Conservation (phyloP, 2,888 invertebrate genomes). For the Harpalus rufipes region DNA sequence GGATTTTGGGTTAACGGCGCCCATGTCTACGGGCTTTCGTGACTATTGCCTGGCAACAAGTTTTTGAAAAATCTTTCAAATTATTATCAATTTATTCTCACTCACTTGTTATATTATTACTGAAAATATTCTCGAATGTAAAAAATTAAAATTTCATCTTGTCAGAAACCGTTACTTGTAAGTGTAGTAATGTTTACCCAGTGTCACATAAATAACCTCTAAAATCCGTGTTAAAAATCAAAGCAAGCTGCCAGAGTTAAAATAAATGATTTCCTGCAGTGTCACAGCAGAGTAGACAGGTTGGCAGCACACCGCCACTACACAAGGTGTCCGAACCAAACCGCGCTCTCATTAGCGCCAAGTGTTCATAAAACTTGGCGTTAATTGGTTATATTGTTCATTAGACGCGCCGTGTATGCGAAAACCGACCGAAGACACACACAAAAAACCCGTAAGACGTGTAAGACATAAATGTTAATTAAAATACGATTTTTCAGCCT, state of each 20-base stretch:
- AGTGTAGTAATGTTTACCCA: not conserved
- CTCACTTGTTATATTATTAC: too few species aligned
- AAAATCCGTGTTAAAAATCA: not conserved
- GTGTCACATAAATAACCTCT: slow-evolving; percentile 30
- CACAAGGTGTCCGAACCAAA: slow-evolving; percentile 55
- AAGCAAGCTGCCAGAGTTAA: slow-evolving; percentile 56
- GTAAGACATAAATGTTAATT: slow-evolving; percentile 67
- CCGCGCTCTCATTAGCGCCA: slow-evolving; percentile 56
- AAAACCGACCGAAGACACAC: slow-evolving; percentile 33
- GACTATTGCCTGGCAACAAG: too few species aligned
- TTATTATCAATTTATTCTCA: too few species aligned
- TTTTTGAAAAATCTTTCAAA: too few species aligned
- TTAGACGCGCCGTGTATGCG: slow-evolving; percentile 54
- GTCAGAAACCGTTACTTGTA: not conserved
- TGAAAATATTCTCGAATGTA: too few species aligned
- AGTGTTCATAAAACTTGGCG: slow-evolving; percentile 65
- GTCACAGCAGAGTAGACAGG: slow-evolving; percentile 47
- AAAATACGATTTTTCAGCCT: slow-evolving; percentile 64
- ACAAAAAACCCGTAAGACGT: slow-evolving; percentile 54
- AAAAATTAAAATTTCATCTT: too few species aligned
- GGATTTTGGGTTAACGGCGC: too few species aligned
- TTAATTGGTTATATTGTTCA: slow-evolving; percentile 64
- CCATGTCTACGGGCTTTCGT: too few species aligned
- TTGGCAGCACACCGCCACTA: slow-evolving; percentile 29
- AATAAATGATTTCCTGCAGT: slow-evolving; percentile 65